Evolutionary conservation across 2,113 vertebrate species (phyloP).

Genomic region (Rafetus swinhoei): DNA sequence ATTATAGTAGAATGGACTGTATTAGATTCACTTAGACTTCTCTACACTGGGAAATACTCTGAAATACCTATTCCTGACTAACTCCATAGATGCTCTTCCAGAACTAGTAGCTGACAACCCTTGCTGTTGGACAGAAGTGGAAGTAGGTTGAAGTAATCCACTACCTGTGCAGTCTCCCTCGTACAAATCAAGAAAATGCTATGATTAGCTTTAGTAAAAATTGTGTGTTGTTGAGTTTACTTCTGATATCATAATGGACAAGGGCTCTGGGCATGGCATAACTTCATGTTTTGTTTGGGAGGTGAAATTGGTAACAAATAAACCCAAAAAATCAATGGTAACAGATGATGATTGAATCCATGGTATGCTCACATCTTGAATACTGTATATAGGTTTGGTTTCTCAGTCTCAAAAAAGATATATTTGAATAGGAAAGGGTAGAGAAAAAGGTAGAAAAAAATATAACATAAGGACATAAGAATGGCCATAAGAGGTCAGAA

Average conservation of each 20-base stretch:
- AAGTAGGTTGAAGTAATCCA: neutral
- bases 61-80: neutral
- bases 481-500: too few species aligned
- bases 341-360: neutral
- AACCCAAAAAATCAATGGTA: neutral
- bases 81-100: neutral
- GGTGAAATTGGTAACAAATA: neutral
- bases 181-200: neutral
- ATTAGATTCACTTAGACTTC: neutral
- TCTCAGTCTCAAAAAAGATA: too few species aligned
- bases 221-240: neutral
- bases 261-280: neutral
- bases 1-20: neutral
- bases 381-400: too few species aligned
- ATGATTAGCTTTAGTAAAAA: neutral
- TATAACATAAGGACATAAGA: too few species aligned
- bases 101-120: neutral
- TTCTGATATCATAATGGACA: neutral
- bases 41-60: neutral
- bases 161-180: neutral
- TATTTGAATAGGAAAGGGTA: too few species aligned
- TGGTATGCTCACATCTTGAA: too few species aligned
- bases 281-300: neutral
- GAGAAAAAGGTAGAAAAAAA: too few species aligned
- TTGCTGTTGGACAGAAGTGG: neutral